Base-by-base conservation (phyloP, 2,113 vertebrate species). In the Caranx ignobilis region DNA sequence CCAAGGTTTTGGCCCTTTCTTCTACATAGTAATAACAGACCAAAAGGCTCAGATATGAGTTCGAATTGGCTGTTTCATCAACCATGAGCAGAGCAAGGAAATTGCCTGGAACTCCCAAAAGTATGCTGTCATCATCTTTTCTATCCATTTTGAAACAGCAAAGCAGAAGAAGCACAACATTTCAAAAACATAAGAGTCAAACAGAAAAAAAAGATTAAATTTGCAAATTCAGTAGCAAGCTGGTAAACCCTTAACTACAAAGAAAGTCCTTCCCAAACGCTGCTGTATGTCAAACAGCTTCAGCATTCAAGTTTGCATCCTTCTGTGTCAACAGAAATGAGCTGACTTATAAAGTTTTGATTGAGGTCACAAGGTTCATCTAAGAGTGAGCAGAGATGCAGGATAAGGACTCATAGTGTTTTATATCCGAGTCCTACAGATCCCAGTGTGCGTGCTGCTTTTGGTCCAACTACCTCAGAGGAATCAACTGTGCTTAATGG, bases 401-500 rank as follows among this genome's bases (percentile, higher is more conserved):
- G 77, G 81, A 77, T 75, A 65, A 88, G 78, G 75, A 87, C 80
- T 55, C 62, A 50, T 62, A 31, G 77, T n/a, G 43, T 74, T 83
- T 87, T 56, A 66, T 89, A 75, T 75, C 56, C 3, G 12, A 77
- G 81, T 79, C 68, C 69, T 59, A 68, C 75, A 82, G 84, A 85
- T 91, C 91, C 89, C 89, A 90, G 74, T 75, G 88, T 86, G 88
- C 54, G 18, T 35, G 85, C 90, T 92, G 89, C 87, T 93, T 94
- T 91, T 90, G 93, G 86, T 92, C 89, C 91, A 90, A 83, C 76
- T 60, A 79, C 83, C 93, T 91, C 91, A 47, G 74, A 92, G 92
- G 92, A 92, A 90, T 91, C 89, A 82, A 64, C 88, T 92, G 88
- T 89, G 89, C 93, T 92, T 93, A 86, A 94, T 94, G 92, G 91